Evolutionary conservation across 2,888 invertebrate genomes (phyloP).

Genomic region (Mechanitis mazaeus): DNA sequence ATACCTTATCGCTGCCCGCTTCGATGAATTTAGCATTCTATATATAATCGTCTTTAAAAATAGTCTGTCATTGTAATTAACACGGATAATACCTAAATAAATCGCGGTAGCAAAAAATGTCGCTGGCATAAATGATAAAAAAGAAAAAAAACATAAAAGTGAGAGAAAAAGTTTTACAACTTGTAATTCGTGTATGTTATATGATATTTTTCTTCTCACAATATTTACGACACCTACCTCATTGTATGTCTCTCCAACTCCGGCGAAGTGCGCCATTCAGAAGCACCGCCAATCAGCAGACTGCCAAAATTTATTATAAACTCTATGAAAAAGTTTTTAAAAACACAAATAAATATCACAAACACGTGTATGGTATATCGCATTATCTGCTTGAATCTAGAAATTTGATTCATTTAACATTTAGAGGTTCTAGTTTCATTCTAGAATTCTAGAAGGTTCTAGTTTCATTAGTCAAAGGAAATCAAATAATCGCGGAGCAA

Average conservation of each 20-base stretch:
- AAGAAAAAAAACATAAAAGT: background rate
- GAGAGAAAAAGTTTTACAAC: slow-evolving; percentile 4
- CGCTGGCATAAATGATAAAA: slow-evolving; percentile 1
- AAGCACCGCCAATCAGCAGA: slow-evolving; percentile 13
- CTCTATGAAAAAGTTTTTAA: slow-evolving; percentile 36
- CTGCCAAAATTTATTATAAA: slow-evolving; percentile 36
- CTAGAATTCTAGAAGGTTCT: background rate
- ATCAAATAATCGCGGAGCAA: slow-evolving; percentile 2
- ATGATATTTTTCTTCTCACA: background rate
- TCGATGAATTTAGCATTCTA: no score
- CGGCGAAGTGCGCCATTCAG: background rate
- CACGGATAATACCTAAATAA: background rate
- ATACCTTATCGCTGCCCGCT: no score
- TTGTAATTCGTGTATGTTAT: background rate
- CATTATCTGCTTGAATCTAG: background rate
- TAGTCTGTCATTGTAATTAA: background rate
- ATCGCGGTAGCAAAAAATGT: slow-evolving; percentile 5
- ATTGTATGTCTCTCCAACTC: slow-evolving; percentile 10
- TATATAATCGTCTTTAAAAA: no score
- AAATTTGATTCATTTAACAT: no score
- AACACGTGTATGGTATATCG: background rate
- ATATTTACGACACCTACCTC: background rate
- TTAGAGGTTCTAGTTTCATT: no score
- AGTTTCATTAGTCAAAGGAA: background rate
- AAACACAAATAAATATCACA: slow-evolving; percentile 24